phyloP scores from a whole-genome alignment of 2,888 invertebrate species.

The Mythimna vitellina region DNA sequence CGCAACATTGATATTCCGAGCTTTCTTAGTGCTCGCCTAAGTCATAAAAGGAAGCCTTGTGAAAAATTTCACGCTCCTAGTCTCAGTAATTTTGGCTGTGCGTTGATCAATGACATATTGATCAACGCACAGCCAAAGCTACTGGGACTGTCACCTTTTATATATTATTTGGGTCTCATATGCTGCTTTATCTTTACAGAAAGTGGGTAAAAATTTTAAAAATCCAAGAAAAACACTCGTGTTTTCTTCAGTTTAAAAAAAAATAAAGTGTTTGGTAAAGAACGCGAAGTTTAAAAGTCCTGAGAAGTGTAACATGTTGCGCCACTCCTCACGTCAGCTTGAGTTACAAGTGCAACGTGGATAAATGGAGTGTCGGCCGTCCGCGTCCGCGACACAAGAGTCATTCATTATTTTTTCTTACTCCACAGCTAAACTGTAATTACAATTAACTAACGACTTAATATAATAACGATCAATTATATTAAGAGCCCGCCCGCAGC shows the following conservation, averaged over 20 bases:
- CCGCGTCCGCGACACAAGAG: slow-evolving; percentile 27
- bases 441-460: slow-evolving; percentile 37
- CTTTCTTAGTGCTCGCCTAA: too few relatives aligned
- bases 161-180: too few relatives aligned
- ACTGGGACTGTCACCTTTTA: too few relatives aligned
- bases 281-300: slow-evolving; percentile 34
- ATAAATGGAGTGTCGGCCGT: slow-evolving; percentile 56
- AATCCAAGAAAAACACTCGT: neutral
- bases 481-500: slow-evolving; percentile 4
- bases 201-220: neutral
- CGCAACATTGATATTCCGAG: too few relatives aligned
- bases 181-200: neutral
- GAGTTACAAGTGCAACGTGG: slow-evolving; percentile 49
- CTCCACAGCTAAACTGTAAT: slow-evolving; percentile 34
- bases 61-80: too few relatives aligned
- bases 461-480: slow-evolving; percentile 37
- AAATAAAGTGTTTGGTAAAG: slow-evolving; percentile 13
- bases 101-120: too few relatives aligned
- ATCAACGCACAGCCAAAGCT: too few relatives aligned
- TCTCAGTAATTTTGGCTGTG: too few relatives aligned
- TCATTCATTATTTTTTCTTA: slow-evolving; percentile 46
- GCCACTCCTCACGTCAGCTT: slow-evolving; percentile 38
- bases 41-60: too few relatives aligned
- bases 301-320: slow-evolving; percentile 53
- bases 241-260: slow-evolving; percentile 1